Evolutionary conservation across 2,797 vertebrate genomes (phyloP).

Genomic region (Eleutherodactylus coqui): DNA sequence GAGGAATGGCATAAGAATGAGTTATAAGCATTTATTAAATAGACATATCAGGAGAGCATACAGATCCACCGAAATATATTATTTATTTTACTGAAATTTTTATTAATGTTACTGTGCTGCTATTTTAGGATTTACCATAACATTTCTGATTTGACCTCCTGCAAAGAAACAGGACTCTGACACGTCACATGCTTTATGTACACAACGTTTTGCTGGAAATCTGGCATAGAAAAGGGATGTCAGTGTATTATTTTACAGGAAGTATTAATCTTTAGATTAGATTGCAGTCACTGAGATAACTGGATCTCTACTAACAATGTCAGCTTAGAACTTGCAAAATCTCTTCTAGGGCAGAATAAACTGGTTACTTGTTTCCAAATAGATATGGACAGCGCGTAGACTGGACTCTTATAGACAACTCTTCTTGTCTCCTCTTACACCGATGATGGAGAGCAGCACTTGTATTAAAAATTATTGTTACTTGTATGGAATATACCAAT

Average conservation of each 20-base stretch:
- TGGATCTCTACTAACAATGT: slow-evolving; percentile 34
- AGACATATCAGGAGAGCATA: too few relatives aligned
- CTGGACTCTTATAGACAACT: too few relatives aligned
- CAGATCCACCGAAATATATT: slow-evolving; percentile 37
- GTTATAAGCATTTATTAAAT: too few relatives aligned
- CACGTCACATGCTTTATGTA: slow-evolving; percentile 32
- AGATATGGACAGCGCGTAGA: too few relatives aligned
- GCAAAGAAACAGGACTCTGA: slow-evolving; percentile 29
- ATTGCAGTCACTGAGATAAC: slow-evolving; percentile 20
- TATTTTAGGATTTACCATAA: slow-evolving; percentile 59
- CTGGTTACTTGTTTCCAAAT: not conserved
- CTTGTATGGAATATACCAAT: too few relatives aligned
- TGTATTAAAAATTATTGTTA: too few relatives aligned
- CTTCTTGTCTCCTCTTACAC: too few relatives aligned
- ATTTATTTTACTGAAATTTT: slow-evolving; percentile 32
- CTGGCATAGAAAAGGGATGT: slow-evolving; percentile 37
- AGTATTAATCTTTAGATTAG: slow-evolving; percentile 51
- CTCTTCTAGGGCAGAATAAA: not conserved
- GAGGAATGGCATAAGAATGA: too few relatives aligned
- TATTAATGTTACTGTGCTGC: slow-evolving; percentile 9
- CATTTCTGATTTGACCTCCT: slow-evolving; percentile 36
- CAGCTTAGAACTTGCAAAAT: not conserved
- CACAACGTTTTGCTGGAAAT: slow-evolving; percentile 41
- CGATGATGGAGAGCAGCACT: too few relatives aligned
- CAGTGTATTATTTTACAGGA: slow-evolving; percentile 55